Base-by-base conservation (phyloP, 2,888 invertebrate genomes). In the Eubasilissa splendida region DNA sequence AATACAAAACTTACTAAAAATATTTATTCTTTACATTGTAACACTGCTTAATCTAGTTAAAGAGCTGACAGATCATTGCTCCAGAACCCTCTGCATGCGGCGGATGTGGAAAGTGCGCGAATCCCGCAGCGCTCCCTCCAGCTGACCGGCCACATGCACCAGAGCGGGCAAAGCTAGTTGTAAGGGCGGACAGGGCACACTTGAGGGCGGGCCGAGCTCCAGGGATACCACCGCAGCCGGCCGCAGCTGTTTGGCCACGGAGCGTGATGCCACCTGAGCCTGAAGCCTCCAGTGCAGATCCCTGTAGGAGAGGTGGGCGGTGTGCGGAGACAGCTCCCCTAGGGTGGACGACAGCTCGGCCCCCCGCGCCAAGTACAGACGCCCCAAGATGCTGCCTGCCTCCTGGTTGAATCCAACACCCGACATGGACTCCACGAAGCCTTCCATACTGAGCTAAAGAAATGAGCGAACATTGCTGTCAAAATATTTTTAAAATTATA, bases 241-340 rank as follows among this genome's bases (percentile, higher is more conserved):
- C 83, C 87, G 88, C 74, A 90, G 86, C 86, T 88, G 86, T 84
- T 88, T 87, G 33, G 82, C 84, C 74, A 84, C 85, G 70, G 81
- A 85, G 84, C 87, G 86, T 66, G 90, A 89, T 58, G 89, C 88
- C 52, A 90, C 85, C 90, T 90, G 87, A 60, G 92, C 91, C 88
- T 94, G 93, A 84, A 94, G 90, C 83, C 94, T 89, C 94, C 94
- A 94, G 84, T 93, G 91, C 77, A 94, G 87, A 85, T 93, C 91
- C 74, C 92, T 87, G 85, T 91, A 93, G 84, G 90, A 89, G 7
- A 89, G 88, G 83, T 89, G 87, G 83, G 87, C 87, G 11, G 89
- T 86, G 60, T 87, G 86, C 9, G 84, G 68, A 11, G 82, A 66
- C 71, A 92, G 87, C 83, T 90, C 87, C 78, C 88, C 85, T 54